Evolutionary conservation across 2,113 vertebrate genomes (phyloP), one percentile per base, ranked within the genome.

Genomic region (Petrocephalus zakoni): DNA sequence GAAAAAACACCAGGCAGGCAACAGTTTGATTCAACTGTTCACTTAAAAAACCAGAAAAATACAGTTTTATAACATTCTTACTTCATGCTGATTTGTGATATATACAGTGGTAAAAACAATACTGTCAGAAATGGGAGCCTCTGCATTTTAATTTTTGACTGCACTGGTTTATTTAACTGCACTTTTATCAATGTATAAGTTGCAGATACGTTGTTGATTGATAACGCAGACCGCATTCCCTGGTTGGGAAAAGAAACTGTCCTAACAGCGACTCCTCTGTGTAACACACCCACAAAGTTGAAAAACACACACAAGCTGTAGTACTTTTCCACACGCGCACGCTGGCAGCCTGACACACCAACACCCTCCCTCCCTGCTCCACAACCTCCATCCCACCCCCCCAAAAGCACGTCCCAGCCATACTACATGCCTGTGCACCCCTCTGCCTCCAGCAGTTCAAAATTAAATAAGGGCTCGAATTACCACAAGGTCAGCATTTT

Each of bases 401-500:
- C 88, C 90, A 90, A 87, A 52, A 86, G 88, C 90, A 90, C 58
- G 86, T 88, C 87, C 86, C 89, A 78, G 83, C 90, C 84, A 86
- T 53, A 86, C 88, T 53, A 72, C 87, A 88, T 89, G 87, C 89
- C 89, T 83, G 88, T 85, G 87, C 85, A 87, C 42, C 5, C 55
- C 72, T 90, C 83, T 42, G 64, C 82, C 34, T 64, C 85, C 25
- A 21, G 49, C 53, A 47, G 88, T 85, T 89, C 72, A 85, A 75
- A 89, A 86, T 89, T 58, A 83, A 88, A n/a, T 81, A 25, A 53
- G 84, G 47, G 64, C 85, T 91, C 87, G 1, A 68, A 90, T 91
- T 87, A 88, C 90, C 87, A 13, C 21, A 0, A 84, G 87, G 89
- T 91, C 86, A 87, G 86, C 88, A 87, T 5, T n/a, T 89, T 87